Conservation (phyloP, 2,113 vertebrate genomes). For the Oxygymnocypris stewartii region DNA sequence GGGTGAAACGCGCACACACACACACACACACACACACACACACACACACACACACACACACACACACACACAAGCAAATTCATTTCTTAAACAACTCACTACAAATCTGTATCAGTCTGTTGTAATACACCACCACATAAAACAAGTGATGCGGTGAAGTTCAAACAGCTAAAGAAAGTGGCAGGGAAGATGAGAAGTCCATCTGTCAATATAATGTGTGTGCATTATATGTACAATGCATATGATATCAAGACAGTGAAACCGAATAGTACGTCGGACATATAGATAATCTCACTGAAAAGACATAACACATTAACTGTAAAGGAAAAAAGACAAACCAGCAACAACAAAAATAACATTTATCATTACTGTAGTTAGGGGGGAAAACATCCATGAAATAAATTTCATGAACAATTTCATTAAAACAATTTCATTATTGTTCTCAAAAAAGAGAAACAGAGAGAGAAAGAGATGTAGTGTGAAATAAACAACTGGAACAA, state of each 20-base stretch:
- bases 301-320: not conserved
- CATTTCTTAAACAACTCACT: slow-evolving; percentile 31
- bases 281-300: slow-evolving; percentile 3
- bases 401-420: slow-evolving; percentile 11
- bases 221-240: slow-evolving; percentile 28
- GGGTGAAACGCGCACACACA: slow-evolving; percentile 26
- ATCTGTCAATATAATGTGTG: slow-evolving; percentile 17
- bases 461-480: slow-evolving; percentile 10
- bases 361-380: not conserved
- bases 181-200: slow-evolving; percentile 9
- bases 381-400: not conserved
- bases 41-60: slow-evolving; percentile 11
- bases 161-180: not conserved
- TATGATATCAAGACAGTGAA: slow-evolving; percentile 44
- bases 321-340: slow-evolving; percentile 35
- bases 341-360: slow-evolving; percentile 22
- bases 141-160: slow-evolving; percentile 16
- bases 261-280: slow-evolving; percentile 58
- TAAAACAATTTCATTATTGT: not conserved
- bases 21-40: not conserved
- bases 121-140: slow-evolving; percentile 10
- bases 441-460: not conserved
- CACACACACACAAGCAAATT: slow-evolving; percentile 22
- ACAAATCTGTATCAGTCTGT: slow-evolving; percentile 2
- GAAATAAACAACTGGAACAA: not conserved